Conservation (phyloP, 2,113 vertebrate genomes). For the Balaeniceps rex region DNA sequence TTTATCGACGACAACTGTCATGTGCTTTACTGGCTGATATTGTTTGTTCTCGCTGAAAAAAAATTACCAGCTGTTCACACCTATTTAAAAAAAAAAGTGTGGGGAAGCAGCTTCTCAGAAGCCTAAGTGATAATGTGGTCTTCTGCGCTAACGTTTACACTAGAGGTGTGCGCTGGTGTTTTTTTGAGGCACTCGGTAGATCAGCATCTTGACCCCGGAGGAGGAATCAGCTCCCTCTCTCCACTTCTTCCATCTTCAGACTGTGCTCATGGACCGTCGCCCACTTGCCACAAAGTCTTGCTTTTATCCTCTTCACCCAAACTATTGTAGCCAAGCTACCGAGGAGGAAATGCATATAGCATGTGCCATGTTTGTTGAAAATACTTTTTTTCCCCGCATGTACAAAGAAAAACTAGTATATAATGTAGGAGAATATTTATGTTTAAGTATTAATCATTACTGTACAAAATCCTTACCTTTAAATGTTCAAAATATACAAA, state of each 20-base stretch:
- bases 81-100: neutral
- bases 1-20: conserved; percentile 44
- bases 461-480: conserved; percentile 76
- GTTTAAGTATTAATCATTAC: conserved; percentile 81
- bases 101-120: conserved; percentile 64
- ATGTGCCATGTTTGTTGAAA: conserved; percentile 77
- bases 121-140: neutral
- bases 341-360: conserved; percentile 58
- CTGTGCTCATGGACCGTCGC: conserved; percentile 32
- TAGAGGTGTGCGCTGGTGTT: conserved; percentile 45
- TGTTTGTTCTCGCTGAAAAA: conserved; percentile 62
- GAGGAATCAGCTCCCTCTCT: conserved; percentile 62
- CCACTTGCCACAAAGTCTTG: conserved; percentile 25
- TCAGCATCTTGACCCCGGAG: conserved; percentile 53
- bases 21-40: conserved; percentile 61
- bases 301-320: conserved; percentile 45
- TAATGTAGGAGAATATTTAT: conserved; percentile 75
- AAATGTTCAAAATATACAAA: conserved; percentile 71
- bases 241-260: conserved; percentile 30
- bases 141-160: conserved; percentile 70
- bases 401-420: conserved; percentile 73
- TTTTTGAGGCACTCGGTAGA: conserved; percentile 55
- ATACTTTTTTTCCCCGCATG: conserved; percentile 75
- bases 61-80: conserved; percentile 56
- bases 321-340: conserved; percentile 56